Evolutionary conservation across 2,888 invertebrate species (phyloP), one percentile per base, ranked within the genome.

Genomic region (Aspidiotus destructor): DNA sequence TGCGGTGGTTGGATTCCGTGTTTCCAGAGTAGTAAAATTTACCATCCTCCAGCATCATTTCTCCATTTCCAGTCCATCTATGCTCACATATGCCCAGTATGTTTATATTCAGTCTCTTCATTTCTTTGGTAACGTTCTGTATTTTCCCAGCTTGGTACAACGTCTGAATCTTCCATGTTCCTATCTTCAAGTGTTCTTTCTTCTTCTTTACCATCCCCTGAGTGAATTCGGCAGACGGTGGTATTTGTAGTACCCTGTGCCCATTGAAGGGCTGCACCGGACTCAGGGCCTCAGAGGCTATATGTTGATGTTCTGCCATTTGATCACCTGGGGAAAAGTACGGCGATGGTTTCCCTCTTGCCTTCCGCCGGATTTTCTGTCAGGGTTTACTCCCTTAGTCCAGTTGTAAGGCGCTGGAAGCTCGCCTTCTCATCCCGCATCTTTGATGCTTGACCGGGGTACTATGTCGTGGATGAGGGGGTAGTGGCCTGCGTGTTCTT

Each of bases 1-100:
- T 48, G n/a, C 48, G 48, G 48, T 48, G 48, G 48, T n/a, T 48
- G 48, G 48, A 48, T 48, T 48, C 48, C 48, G 48, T 48, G 48
- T 48, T 48, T 48, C 48, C 48, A 11, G 48, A 48, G 48, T 48
- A 48, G 48, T 48, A 48, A n/a, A 48, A 48, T 48, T 48, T 48
- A n/a, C 48, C 48, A 48, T 48, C 48, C 48, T 48, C 48, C 6
- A 48, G 48, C 48, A 48, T 11, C 48, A 48, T 48, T 48, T 48
- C 48, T n/a, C 48, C 48, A n/a, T 48, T 48, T 48, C 48, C 48
- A 13, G 48, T 48, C 48, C 48, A 48, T 48, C 48, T 48, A 6
- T 48, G 48, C 48, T 48, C 48, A 6, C 48, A 48, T 48, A 48
- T 48, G n/a, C 48, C 48, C 10, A 48, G 48, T 48, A 48, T 48